Conservation (phyloP, 2,797 vertebrate genomes). For the Carapus acus region DNA sequence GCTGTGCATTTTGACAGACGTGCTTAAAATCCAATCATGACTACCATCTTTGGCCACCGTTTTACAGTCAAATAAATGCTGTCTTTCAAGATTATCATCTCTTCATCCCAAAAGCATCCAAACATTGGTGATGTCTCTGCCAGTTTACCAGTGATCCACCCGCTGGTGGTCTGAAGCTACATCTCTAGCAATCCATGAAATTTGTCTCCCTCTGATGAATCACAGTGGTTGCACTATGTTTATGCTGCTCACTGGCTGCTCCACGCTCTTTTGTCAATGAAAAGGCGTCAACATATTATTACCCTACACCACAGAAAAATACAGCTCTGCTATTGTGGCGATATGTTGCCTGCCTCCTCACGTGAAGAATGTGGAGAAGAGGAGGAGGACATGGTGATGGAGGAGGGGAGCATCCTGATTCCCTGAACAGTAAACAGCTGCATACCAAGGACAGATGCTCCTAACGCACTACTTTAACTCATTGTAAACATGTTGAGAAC, state of each 20-base stretch:
- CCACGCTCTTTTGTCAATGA: slow-evolving; percentile 14
- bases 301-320: neutral
- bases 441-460: slow-evolving; percentile 52
- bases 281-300: slow-evolving; percentile 6
- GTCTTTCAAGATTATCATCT: too few species aligned
- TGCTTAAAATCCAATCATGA: too few species aligned
- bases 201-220: slow-evolving; percentile 4
- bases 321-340: neutral
- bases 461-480: slow-evolving; percentile 33
- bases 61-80: too few species aligned
- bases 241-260: neutral
- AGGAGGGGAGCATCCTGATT: slow-evolving; percentile 23
- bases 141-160: too few species aligned
- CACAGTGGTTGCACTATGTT: neutral
- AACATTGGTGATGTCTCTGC: too few species aligned
- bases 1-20: too few species aligned
- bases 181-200: neutral
- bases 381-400: too few species aligned
- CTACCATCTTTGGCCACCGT: too few species aligned
- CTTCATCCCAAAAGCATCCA: too few species aligned
- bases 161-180: too few species aligned
- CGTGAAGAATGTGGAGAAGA: neutral
- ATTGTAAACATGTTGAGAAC: too few species aligned
- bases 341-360: slow-evolving; percentile 11
- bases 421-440: slow-evolving; percentile 36